Percentiles rank a stretch among this genome's conserved stretches.
Evolutionary conservation across 2,113 vertebrate species (phyloP).

Genomic region (Dermatemys mawii): DNA sequence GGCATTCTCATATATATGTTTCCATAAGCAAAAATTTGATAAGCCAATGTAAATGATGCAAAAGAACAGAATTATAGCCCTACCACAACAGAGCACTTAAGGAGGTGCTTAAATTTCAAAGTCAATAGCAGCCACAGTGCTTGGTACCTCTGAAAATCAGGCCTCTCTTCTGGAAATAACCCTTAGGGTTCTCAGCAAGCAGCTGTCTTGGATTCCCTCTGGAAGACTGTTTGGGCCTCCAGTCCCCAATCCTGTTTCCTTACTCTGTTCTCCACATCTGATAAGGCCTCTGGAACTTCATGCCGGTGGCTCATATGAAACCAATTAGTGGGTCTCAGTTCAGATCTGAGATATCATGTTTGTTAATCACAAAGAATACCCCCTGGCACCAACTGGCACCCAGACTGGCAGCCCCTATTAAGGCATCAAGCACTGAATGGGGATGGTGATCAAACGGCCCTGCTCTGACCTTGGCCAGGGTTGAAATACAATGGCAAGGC

Average conservation of each 20-base stretch:
- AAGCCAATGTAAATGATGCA: not conserved
- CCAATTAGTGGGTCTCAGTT: not conserved
- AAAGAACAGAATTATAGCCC: not conserved
- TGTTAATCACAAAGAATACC: not conserved
- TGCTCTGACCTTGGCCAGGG: constrained; percentile 59
- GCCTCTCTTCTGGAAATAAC: not conserved
- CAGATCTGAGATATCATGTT: not conserved
- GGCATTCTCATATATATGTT: not conserved
- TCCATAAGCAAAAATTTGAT: not conserved
- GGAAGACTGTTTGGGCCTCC: not conserved
- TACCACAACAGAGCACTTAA: not conserved
- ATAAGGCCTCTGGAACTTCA: not conserved
- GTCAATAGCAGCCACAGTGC: not conserved
- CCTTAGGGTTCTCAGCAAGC: not conserved
- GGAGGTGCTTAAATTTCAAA: not conserved
- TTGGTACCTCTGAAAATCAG: not conserved
- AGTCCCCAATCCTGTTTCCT: fast-evolving
- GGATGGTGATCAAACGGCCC: constrained; percentile 67
- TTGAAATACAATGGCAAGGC: constrained; percentile 55
- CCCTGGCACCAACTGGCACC: not conserved
- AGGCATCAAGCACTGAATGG: not conserved
- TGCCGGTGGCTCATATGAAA: fast-evolving
- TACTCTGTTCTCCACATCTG: not conserved
- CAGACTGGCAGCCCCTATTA: not conserved
- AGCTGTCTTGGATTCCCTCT: fast-evolving